These are phyloP conservation scores for Muraenolepis orangiensis DNA, from an alignment of 2,797 vertebrate species.

Conservation along the genomic window DNA sequence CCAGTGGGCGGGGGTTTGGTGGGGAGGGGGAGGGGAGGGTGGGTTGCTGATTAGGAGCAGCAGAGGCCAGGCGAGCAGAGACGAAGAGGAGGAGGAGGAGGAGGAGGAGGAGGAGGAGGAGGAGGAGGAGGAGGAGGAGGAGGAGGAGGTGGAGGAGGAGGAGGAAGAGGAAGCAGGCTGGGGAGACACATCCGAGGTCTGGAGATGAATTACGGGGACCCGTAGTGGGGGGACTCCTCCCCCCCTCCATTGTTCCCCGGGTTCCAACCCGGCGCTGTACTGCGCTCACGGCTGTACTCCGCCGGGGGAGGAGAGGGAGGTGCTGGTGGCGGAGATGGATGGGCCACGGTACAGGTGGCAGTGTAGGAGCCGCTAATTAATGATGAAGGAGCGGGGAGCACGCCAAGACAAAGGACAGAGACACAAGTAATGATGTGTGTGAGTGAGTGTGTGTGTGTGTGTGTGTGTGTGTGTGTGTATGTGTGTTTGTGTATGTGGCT, in stretches of 20 bases:
- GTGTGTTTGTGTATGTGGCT: too few relatives aligned
- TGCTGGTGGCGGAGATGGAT: background rate
- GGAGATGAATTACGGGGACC: background rate
- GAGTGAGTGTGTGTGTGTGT: background rate
- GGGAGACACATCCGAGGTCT: background rate
- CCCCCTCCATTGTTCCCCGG: background rate
- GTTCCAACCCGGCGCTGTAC: too few relatives aligned
- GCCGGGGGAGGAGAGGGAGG: background rate
- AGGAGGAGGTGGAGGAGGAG: too few relatives aligned
- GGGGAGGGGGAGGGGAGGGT: background rate
- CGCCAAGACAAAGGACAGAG: conserved; percentile 25
- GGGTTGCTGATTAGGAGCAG: conserved; percentile 22
- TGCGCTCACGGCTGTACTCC: background rate
- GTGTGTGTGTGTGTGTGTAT: too few relatives aligned
- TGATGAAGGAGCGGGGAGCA: conserved; percentile 4
- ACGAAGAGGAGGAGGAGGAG: conserved; percentile 20
- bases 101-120: conserved; percentile 41
- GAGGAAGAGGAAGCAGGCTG: background rate
- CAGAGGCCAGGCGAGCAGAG: conserved; percentile 11
- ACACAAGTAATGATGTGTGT: conserved; percentile 42
- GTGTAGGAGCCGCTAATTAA: background rate
- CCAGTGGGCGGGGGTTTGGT: background rate
- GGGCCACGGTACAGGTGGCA: background rate
- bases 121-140: conserved; percentile 18
- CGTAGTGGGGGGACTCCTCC: background rate